These are phyloP conservation scores for Syrphus vitripennis DNA, from an alignment of 2,888 invertebrate species.

Conservation along the genomic window DNA sequence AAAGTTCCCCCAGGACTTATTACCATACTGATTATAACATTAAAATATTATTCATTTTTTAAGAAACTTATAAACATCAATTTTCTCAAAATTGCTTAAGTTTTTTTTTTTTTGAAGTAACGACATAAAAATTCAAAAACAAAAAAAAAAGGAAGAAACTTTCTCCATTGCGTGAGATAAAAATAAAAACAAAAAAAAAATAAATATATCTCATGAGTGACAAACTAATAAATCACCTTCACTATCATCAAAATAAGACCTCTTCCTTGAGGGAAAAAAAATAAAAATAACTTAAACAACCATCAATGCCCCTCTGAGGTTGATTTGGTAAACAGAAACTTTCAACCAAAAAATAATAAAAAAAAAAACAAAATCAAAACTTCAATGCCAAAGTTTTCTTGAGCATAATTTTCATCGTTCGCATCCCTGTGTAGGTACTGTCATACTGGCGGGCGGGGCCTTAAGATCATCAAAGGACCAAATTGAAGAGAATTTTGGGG, in stretches of 20 bases:
- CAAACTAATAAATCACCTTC: conserved; percentile 70
- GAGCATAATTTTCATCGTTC: conserved; percentile 10
- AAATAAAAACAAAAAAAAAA: conserved; percentile 35
- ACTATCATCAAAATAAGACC: conserved; percentile 12
- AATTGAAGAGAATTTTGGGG: not conserved
- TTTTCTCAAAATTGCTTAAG: conserved; percentile 8
- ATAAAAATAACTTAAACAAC: conserved; percentile 23
- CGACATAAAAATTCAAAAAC: conserved; percentile 45
- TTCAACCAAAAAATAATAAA: not conserved
- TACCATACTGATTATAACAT: not conserved
- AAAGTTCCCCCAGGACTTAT: not conserved
- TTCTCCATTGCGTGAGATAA: not conserved
- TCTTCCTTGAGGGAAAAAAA: not conserved
- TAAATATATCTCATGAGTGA: conserved; percentile 51
- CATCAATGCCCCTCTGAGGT: conserved; percentile 39
- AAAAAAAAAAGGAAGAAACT: conserved; percentile 32
- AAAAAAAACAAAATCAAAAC: conserved; percentile 28
- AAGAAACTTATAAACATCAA: conserved; percentile 30
- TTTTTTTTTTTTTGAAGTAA: conserved; percentile 30
- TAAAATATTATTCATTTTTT: not conserved
- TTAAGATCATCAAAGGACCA: conserved; percentile 30
- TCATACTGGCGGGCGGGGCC: not conserved
- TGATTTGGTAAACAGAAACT: conserved; percentile 36
- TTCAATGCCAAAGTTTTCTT: conserved; percentile 26
- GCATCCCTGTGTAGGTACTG: not conserved